Conservation (phyloP, 2,113 vertebrate genomes). For the Pteruthius melanotis region DNA sequence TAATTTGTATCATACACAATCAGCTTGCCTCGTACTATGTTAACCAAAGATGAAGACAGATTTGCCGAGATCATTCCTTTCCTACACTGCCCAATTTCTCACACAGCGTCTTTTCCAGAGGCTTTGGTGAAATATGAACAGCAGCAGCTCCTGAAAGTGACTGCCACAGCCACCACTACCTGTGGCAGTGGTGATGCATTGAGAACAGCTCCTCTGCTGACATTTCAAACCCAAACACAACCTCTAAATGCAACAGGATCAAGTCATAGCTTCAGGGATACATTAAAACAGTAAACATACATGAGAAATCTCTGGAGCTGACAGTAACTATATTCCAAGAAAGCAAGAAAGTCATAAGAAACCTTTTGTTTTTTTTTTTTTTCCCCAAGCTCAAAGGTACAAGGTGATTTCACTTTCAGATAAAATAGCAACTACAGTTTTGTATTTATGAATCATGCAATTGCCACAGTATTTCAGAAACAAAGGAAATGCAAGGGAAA, state of each 20-base stretch:
- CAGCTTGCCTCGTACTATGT: neutral
- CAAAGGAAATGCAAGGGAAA: neutral
- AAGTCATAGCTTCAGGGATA: neutral
- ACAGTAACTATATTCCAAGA: neutral
- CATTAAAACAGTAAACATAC: constrained; percentile 4
- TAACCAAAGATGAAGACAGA: neutral
- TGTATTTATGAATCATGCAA: constrained; percentile 7
- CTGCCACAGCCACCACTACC: neutral
- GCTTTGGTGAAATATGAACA: constrained; percentile 26
- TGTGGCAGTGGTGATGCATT: neutral
- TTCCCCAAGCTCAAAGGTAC: neutral
- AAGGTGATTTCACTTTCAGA: neutral
- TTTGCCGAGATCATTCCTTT: neutral
- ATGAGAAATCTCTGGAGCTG: neutral
- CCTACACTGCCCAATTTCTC: neutral
- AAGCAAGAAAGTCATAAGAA: constrained; percentile 8
- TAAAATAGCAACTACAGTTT: neutral
- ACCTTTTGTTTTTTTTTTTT: neutral
- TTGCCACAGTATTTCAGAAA: neutral
- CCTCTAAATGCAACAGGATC: neutral
- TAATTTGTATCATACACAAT: neutral
- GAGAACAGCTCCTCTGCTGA: neutral
- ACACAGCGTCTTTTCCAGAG: neutral
- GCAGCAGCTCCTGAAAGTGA: neutral
- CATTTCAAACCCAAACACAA: constrained; percentile 6